Base-by-base conservation (phyloP, 2,888 invertebrate genomes). In the Drosophila mayaguana region DNA sequence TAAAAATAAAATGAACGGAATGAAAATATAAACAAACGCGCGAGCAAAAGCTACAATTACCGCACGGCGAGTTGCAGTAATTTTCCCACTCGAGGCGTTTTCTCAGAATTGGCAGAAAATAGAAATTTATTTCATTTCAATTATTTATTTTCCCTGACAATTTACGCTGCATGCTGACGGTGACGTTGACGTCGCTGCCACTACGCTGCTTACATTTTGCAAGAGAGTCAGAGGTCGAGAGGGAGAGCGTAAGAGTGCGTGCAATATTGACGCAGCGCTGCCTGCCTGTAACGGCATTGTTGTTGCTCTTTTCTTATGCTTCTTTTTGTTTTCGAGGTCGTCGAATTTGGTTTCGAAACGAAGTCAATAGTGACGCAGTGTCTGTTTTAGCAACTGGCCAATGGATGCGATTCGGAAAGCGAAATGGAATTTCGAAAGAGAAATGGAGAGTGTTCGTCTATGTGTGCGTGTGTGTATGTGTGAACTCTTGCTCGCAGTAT, bases 71-170 rank as follows among this genome's bases (percentile, higher is more conserved):
- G 53, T 32, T 53, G 12, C 28, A 53, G 40, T 53, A 40, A 61
- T 50, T 74, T 67, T 61, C 56, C 20, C 55, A 63, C 34, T 40
- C 28, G 38, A 20, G 28, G 28, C 25, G 38, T 40, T 50, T 60
- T 60, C 60, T 40, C 40, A 53, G 60, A 61, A 61, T 51, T 34
- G 32, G 62, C 54, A 60, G 55, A 22, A 48, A 71, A 74, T 67
- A 55, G 54, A 70, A 69, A 64, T 63, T 72, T 79, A 64, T 50
- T 57, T 51, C 32, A 42, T 43, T 61, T 43, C 55, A 67, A 61
- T 67, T 67, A 70, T 53, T 61, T 66, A 53, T 69, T 69, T 48
- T 36, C 38, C 34, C 34, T 36, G 60, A 59, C 34, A 60, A 54
- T 54, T 53, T 40, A 38, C 59, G 18, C 4, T 18, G 38, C 25